Percentiles rank a stretch among this genome's conserved stretches.
Conservation (phyloP, 2,797 vertebrate species). For the Brachymystax lenok region DNA sequence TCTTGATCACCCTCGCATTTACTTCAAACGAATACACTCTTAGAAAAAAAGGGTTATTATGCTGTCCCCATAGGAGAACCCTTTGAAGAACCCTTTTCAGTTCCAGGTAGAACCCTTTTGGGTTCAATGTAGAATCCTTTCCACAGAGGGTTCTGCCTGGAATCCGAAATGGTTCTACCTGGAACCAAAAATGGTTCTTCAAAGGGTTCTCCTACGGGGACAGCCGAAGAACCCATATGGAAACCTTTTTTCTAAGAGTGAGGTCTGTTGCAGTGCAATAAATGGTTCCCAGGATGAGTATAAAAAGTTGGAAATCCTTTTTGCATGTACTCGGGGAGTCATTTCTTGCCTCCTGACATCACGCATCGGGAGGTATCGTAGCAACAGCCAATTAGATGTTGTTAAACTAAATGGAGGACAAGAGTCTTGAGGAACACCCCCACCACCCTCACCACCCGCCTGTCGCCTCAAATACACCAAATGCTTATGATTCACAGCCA, state of each 20-base stretch:
- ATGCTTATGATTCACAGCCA: slow-evolving; percentile 60
- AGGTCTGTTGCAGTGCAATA: slow-evolving; percentile 14
- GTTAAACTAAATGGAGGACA: slow-evolving; percentile 51
- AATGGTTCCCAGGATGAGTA: background rate
- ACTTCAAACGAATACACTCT: background rate
- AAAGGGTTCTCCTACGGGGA: no score
- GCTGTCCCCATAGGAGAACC: no score
- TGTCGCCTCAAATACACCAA: slow-evolving; percentile 42
- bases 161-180: no score
- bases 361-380: slow-evolving; percentile 48
- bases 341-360: slow-evolving; percentile 26
- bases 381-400: slow-evolving; percentile 59
- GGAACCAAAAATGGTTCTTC: no score
- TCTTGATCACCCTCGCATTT: background rate
- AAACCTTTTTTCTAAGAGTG: no score
- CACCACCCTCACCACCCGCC: slow-evolving; percentile 13
- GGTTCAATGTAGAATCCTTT: no score
- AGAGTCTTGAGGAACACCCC: slow-evolving; percentile 58
- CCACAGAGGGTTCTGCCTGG: no score
- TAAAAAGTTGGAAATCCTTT: slow-evolving; percentile 35
- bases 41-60: no score
- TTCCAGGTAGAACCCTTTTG: no score
- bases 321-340: slow-evolving; percentile 38
- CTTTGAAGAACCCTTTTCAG: no score
- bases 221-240: no score